Evolutionary conservation across 1,140 invertebrate genomes (phyloP).

Genomic region (Brachionus sp.): DNA sequence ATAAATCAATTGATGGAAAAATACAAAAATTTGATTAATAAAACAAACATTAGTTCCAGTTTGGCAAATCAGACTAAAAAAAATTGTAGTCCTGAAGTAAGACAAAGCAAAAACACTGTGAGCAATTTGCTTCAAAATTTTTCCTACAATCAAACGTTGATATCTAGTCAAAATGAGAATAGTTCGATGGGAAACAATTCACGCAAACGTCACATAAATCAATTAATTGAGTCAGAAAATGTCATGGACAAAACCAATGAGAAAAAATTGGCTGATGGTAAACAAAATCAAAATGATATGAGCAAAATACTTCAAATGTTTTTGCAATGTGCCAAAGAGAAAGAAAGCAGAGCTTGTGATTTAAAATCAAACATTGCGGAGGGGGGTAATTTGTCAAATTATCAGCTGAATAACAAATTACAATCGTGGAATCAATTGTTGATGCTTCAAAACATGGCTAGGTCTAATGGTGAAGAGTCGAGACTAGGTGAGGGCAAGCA

Average conservation of each 20-base stretch:
- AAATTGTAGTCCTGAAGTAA: background rate
- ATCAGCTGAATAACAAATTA: background rate
- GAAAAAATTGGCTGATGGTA: background rate
- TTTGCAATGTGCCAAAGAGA: slow-evolving; percentile 18
- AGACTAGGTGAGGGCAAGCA: background rate
- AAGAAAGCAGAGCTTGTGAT: background rate
- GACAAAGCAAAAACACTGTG: background rate
- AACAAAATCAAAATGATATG: background rate
- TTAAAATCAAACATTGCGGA: background rate
- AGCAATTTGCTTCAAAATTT: slow-evolving; percentile 30
- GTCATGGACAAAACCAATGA: background rate
- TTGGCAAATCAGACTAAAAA: background rate
- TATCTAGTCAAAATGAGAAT: slow-evolving; percentile 2
- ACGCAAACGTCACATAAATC: slow-evolving; percentile 29
- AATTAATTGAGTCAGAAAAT: slow-evolving; percentile 3
- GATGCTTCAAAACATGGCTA: background rate
- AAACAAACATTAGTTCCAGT: background rate
- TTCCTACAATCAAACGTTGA: background rate
- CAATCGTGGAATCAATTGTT: slow-evolving; percentile 2
- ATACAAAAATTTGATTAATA: slow-evolving; percentile 40
- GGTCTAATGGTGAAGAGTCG: background rate
- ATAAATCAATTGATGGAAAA: slow-evolving; percentile 22
- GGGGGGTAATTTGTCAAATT: background rate
- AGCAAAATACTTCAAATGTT: slow-evolving; percentile 9
- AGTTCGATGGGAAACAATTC: background rate